Base-by-base conservation (phyloP, 2,888 invertebrate species). In the Melieria crassipennis region DNA sequence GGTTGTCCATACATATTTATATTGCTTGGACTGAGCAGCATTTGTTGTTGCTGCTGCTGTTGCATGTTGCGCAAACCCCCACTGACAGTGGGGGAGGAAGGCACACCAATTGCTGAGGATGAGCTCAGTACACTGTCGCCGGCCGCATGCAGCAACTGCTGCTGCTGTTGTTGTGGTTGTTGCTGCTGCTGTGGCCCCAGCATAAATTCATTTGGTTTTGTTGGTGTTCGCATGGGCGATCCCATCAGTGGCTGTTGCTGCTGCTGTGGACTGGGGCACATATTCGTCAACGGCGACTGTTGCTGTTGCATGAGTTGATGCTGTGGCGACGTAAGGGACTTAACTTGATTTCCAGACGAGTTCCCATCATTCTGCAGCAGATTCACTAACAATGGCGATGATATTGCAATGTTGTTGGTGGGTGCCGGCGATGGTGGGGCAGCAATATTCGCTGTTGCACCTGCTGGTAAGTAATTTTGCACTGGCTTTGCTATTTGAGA, bases 321-420 rank as follows among this genome's bases (percentile, higher is more conserved):
- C 68, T 80, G 81, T 1, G 81, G 79, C 62, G 85, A 80, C 78
- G 82, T 70, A 69, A 80, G 82, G 56, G 78, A 73, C 60, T 79
- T 77, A 67, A 83, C 78, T 80, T 83, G 83, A 70, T 79, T 77
- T 73, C 76, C 76, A 65, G 71, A 70, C 50, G 73, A 62, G 70
- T 81, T 82, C 47, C 82, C 93, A 82, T 96, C 96, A 83, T 94
- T 97, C 88, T 97, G 97, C 79, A 97, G 88, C 78, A 97, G 88
- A 87, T 97, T 97, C 48, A 97, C 97, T 77, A 97, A 89, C 78
- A 97, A 88, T 42, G 97, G 97, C 83, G 96, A 97, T 77, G 92
- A 95, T 86, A 93, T 91, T 70, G 93, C 94, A 77, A 94, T 94
- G 75, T 91, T 89, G 73, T 82, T 83, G 62, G 13, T 60, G 57